Base-by-base conservation (phyloP, 2,888 invertebrate species). In the Zhuqinia jingwanae region DNA sequence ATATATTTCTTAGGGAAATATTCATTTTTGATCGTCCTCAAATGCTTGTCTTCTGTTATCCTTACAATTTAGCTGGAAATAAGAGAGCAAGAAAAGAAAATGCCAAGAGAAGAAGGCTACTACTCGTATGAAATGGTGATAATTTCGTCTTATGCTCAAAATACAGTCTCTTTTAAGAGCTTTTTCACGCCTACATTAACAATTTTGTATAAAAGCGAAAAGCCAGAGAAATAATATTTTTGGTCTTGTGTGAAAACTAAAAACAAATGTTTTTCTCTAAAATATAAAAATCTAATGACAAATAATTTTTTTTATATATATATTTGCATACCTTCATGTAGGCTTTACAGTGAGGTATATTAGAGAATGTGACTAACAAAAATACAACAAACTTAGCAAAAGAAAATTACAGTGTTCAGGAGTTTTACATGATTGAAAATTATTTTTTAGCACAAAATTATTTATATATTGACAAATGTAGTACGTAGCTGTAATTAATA, bases 71-170 rank as follows among this genome's bases (percentile, higher is more conserved):
- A 92, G 92, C 92, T 92, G 91, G 92, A 92, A 91, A 91, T 92
- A 88, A 91, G 92, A 90, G 92, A 92, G 79, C 92, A 92, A 90
- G 92, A 92, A 89, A 91, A 91, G 88, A 91, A 91, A 88, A 90
- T 91, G 89, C 91, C 91, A 77, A 90, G 86, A 50, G 90, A 88
- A 85, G 88, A 87, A 85, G 89, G 88, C 78, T 90, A 87, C 90
- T 89, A 90, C 87, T 89, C 91, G 81, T 90, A 91, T 88, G 91
- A 91, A 85, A 91, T 91, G 92, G 92, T 92, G 91, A 91, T 80
- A 77, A 83, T 63, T 88, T 75, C 76, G 73, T 82, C 68, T 79
- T 68, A 65, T 88, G 76, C 22, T 75, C 77, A 56, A 45, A 47
- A 65, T 79, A 20, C 27, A 85, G 53, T 85, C 77, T 87, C 53